phyloP scores from a whole-genome alignment of 2,113 vertebrate genomes.

The Gambusia affinis region DNA sequence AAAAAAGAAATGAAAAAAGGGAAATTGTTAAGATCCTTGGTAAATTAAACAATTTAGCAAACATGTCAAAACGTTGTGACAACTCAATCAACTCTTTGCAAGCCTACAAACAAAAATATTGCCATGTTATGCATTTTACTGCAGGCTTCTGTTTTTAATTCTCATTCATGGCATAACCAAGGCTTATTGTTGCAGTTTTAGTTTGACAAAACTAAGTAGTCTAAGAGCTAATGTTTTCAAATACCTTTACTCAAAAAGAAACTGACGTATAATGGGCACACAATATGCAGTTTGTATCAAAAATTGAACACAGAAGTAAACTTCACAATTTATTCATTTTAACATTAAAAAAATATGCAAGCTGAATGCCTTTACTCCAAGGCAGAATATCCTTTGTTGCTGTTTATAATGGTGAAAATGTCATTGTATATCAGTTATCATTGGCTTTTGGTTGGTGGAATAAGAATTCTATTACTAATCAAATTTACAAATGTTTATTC shows the following conservation, averaged over 20 bases:
- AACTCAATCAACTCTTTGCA: not conserved
- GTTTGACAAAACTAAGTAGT: no score
- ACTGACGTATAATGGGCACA: not conserved
- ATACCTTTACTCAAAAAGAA: not conserved
- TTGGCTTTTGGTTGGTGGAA: not conserved
- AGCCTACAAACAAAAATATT: not conserved
- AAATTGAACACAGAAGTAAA: not conserved
- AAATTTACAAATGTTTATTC: not conserved
- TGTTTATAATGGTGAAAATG: not conserved
- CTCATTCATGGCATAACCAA: no score
- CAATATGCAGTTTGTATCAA: not conserved
- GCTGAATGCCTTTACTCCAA: no score
- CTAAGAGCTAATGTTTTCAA: no score
- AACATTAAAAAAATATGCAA: no score
- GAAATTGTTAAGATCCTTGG: not conserved
- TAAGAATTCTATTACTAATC: not conserved
- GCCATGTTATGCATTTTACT: not conserved
- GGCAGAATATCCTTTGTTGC: not conserved
- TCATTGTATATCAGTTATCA: not conserved
- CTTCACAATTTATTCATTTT: no score
- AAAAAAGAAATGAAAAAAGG: constrained; percentile 40
- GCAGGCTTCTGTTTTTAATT: not conserved
- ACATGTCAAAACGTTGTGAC: not conserved
- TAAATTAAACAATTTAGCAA: not conserved
- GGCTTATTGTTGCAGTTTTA: no score